A percentile compares a stretch with the other conserved stretches of the same genome.
Conservation (phyloP, 2,888 invertebrate genomes). For the Apamea epomidion region DNA sequence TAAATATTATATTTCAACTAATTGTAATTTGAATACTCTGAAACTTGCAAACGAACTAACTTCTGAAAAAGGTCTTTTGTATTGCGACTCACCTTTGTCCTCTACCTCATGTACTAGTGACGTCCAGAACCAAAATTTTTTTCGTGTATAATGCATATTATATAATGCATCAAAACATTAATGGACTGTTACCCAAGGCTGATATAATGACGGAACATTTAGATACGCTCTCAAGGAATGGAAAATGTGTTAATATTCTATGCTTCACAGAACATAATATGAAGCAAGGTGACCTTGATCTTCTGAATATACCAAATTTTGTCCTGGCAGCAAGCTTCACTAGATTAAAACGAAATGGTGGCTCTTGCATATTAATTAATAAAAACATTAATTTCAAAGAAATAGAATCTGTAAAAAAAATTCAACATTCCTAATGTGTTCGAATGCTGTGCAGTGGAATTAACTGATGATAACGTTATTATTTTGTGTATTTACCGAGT, state of each 20-base stretch:
- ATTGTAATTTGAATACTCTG: too few relatives aligned
- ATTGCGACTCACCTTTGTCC: neutral
- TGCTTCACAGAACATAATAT: too few relatives aligned
- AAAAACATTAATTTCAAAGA: neutral
- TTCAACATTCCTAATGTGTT: neutral
- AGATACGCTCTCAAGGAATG: slow-evolving; percentile 8
- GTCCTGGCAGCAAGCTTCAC: neutral
- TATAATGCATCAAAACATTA: slow-evolving; percentile 9
- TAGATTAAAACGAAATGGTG: neutral
- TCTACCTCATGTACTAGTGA: neutral
- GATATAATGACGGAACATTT: neutral
- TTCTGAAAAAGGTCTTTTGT: too few relatives aligned
- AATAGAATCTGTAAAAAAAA: neutral
- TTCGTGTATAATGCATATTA: neutral
- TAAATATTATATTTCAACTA: too few relatives aligned
- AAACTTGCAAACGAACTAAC: too few relatives aligned
- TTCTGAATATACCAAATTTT: neutral
- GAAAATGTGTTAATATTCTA: neutral
- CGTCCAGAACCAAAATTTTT: neutral
- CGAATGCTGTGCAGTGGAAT: slow-evolving; percentile 6
- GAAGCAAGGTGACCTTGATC: neutral
- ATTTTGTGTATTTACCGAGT: slow-evolving; percentile 12
- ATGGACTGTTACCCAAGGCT: neutral
- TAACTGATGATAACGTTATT: slow-evolving; percentile 6
- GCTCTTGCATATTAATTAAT: neutral